Percentiles rank a stretch among this genome's conserved stretches.
phyloP scores from a whole-genome alignment of 2,888 invertebrate species.

The Perizoma affinitatum region DNA sequence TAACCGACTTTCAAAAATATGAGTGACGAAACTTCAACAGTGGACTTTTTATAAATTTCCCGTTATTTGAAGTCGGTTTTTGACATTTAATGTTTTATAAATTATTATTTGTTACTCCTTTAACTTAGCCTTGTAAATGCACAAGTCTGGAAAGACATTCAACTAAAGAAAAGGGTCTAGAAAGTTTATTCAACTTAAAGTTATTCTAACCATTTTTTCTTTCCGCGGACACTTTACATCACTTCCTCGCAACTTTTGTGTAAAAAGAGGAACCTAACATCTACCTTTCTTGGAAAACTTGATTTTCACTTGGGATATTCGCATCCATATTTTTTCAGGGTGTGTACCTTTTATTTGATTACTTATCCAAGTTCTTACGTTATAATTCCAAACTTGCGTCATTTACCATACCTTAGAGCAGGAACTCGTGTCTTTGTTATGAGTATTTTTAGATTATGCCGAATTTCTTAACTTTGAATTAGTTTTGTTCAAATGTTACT shows the following conservation, averaged over 20 bases:
- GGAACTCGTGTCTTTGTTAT: constrained; percentile 9
- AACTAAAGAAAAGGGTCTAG: constrained; percentile 11
- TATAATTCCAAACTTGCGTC: constrained; percentile 33
- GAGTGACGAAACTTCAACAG: too few relatives aligned
- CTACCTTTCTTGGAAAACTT: constrained; percentile 32
- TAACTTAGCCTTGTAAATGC: background rate
- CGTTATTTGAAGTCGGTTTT: too few relatives aligned
- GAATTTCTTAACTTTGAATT: background rate
- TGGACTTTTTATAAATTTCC: too few relatives aligned
- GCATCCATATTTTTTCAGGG: constrained; percentile 35
- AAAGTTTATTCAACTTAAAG: constrained; percentile 25
- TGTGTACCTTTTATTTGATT: constrained; percentile 36
- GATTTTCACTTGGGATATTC: constrained; percentile 34
- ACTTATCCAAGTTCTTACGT: constrained; percentile 35
- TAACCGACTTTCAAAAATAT: too few relatives aligned
- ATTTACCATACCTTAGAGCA: background rate
- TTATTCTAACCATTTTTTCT: constrained; percentile 25
- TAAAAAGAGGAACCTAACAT: constrained; percentile 10
- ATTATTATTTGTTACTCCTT: background rate
- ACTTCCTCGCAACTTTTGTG: constrained; percentile 14
- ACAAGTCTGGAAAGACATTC: constrained; percentile 22
- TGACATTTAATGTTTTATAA: too few relatives aligned
- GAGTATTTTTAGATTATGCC: constrained; percentile 18
- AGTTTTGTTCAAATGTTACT: background rate
- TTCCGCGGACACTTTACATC: constrained; percentile 33